Evolutionary conservation across 2,888 invertebrate genomes (phyloP).

Genomic region (Pristionchus arcanus): DNA sequence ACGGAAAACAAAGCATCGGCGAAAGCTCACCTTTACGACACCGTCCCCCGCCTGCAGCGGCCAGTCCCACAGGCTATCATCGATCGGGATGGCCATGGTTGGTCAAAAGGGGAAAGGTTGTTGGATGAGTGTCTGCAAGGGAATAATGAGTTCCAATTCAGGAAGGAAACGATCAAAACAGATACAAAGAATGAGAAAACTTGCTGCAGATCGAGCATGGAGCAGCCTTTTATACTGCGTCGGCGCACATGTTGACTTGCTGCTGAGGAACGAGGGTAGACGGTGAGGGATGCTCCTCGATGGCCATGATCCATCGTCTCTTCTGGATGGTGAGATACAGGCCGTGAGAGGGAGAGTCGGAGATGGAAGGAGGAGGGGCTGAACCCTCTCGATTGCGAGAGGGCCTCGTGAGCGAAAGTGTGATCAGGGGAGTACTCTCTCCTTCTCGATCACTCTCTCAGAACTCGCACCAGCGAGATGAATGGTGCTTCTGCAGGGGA

Average conservation of each 20-base stretch:
- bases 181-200: background rate
- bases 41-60: slow-evolving; percentile 73
- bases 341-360: background rate
- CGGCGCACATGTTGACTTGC: background rate
- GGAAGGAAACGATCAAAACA: too few relatives aligned
- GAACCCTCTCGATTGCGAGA: background rate
- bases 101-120: background rate
- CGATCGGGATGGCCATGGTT: slow-evolving; percentile 68
- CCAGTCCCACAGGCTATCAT: slow-evolving; percentile 72
- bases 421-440: background rate
- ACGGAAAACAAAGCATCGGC: too few relatives aligned
- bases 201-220: background rate
- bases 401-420: too few relatives aligned
- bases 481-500: background rate
- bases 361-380: background rate
- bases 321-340: background rate
- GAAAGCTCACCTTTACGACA: slow-evolving; percentile 70
- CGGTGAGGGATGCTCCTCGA: background rate
- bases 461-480: background rate
- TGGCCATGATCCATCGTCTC: too few relatives aligned
- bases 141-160: too few relatives aligned
- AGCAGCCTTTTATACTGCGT: background rate
- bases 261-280: background rate
- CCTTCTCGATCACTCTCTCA: background rate
- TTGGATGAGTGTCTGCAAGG: background rate